phyloP scores from a whole-genome alignment of 2,888 invertebrate species.

The Torymus tubicola region DNA sequence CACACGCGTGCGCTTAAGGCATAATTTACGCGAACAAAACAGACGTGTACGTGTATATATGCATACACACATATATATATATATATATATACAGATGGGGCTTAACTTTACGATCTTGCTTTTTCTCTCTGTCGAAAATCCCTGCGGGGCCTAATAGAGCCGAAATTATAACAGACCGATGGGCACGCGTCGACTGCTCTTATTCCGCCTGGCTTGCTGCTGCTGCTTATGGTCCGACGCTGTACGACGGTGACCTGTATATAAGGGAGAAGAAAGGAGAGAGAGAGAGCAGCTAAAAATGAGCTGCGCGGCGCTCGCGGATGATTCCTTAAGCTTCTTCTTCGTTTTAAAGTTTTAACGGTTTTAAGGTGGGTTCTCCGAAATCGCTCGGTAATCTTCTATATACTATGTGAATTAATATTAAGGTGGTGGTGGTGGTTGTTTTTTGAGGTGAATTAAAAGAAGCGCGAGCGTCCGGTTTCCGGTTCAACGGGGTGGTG shows the following conservation, averaged over 20 bases:
- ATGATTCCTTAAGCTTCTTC: conserved; percentile 44
- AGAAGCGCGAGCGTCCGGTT: conserved; percentile 15
- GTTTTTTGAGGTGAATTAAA: conserved; percentile 8
- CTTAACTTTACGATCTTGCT: conserved; percentile 74
- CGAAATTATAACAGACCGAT: conserved; percentile 74
- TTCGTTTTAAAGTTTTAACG: conserved; percentile 37
- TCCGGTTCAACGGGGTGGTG: not conserved
- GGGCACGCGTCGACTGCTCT: conserved; percentile 76
- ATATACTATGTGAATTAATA: conserved; percentile 20
- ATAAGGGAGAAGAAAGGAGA: not conserved
- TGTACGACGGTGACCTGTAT: not conserved
- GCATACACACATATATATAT: not conserved
- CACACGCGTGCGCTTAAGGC: not conserved
- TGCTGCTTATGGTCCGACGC: conserved; percentile 58
- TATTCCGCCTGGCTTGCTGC: conserved; percentile 75
- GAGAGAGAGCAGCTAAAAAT: not conserved
- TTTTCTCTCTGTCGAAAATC: conserved; percentile 63
- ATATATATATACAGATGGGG: conserved; percentile 54
- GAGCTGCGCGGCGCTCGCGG: not conserved
- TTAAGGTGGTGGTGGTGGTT: not conserved
- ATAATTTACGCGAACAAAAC: conserved; percentile 39
- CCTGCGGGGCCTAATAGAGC: conserved; percentile 73
- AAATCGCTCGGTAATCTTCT: conserved; percentile 42
- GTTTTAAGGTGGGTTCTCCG: conserved; percentile 41
- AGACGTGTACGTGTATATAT: conserved; percentile 1